These are phyloP conservation scores for Hypomecis atomaria DNA, from an alignment of 2,888 invertebrate species.

Conservation along the genomic window DNA sequence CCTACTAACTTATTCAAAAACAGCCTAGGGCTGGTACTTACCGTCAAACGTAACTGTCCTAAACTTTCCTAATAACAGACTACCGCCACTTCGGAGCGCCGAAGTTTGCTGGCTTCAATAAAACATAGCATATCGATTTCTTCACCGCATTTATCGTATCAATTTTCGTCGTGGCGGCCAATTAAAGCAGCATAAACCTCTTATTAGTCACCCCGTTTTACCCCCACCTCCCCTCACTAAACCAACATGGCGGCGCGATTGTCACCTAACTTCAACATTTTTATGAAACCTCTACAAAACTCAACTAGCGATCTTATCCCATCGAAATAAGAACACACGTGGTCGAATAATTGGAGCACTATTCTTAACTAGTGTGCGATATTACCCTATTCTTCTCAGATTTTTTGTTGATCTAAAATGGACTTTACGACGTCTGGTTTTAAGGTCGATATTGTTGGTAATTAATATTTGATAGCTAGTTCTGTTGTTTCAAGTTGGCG, in stretches of 20 bases:
- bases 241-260: conserved; percentile 82
- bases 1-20: conserved; percentile 28
- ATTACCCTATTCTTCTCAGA: conserved; percentile 65
- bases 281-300: conserved; percentile 23
- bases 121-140: conserved; percentile 69
- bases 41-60: conserved; percentile 19
- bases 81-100: conserved; percentile 11
- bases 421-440: conserved; percentile 14
- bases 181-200: conserved; percentile 80
- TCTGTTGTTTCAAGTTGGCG: conserved; percentile 71
- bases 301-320: conserved; percentile 46
- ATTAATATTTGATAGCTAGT: conserved; percentile 54
- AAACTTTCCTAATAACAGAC: conserved; percentile 28
- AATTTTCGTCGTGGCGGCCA: conserved; percentile 74
- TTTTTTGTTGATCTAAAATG: conserved; percentile 36
- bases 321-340: conserved; percentile 45
- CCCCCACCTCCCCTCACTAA: conserved; percentile 68
- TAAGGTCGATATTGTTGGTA: conserved; percentile 48
- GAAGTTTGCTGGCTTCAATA: conserved; percentile 55
- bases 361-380: conserved; percentile 74
- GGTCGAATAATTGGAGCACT: conserved; percentile 64
- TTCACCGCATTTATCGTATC: conserved; percentile 55
- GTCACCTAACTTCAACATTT: conserved; percentile 74
- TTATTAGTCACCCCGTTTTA: conserved; percentile 72
- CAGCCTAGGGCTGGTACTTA: conserved; percentile 18